Conservation (phyloP, 2,888 invertebrate genomes). For the Morpho deidamia region DNA sequence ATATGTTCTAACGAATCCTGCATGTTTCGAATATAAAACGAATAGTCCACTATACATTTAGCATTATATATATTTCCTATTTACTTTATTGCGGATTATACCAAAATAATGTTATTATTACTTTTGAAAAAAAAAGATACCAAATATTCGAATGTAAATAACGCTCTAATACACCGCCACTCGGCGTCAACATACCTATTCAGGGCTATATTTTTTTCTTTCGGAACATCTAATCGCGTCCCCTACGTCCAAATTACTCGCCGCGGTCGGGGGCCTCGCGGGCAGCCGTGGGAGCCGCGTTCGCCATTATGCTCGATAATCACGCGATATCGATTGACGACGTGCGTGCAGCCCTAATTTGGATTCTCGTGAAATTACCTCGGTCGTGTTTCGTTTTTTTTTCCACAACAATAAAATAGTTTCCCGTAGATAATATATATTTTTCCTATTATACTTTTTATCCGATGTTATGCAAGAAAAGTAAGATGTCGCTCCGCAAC, state of each 20-base stretch:
- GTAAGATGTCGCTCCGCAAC: no score
- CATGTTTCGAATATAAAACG: no score
- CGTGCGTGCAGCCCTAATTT: slow-evolving; percentile 60
- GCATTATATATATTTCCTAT: no score
- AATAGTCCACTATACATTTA: no score
- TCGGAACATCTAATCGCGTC: slow-evolving; percentile 26
- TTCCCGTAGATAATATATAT: neutral
- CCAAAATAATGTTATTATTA: no score
- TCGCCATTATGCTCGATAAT: slow-evolving; percentile 65
- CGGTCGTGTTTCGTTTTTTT: slow-evolving; percentile 12
- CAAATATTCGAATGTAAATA: neutral
- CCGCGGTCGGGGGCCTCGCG: slow-evolving; percentile 35
- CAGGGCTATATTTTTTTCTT: slow-evolving; percentile 12
- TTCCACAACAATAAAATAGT: slow-evolving; percentile 1
- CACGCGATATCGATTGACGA: slow-evolving; percentile 66
- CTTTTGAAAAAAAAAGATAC: no score
- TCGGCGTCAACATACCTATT: neutral
- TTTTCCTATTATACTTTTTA: no score
- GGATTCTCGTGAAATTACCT: slow-evolving; percentile 25
- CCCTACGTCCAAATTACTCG: slow-evolving; percentile 40
- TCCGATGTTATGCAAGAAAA: no score
- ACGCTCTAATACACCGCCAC: neutral
- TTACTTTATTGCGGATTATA: no score
- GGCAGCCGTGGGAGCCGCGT: slow-evolving; percentile 32
- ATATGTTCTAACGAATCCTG: no score